A percentile compares a stretch with the other conserved stretches of the same genome.
These are phyloP conservation scores for Leuciscus idus DNA, from an alignment of 2,113 vertebrate genomes.

Conservation along the genomic window DNA sequence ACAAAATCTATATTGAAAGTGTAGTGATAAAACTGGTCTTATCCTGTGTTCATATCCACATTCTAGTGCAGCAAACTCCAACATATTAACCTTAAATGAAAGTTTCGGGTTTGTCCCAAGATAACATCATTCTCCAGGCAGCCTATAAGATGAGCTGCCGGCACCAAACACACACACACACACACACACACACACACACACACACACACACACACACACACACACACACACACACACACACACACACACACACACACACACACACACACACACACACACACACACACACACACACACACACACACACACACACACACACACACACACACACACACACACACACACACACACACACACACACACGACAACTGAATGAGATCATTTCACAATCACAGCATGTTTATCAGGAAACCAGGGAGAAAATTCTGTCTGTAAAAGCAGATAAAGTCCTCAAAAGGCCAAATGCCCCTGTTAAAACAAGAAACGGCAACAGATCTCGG, in stretches of 20 bases:
- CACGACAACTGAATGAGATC: conserved; percentile 25
- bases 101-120: conserved; percentile 11
- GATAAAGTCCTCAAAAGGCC: conserved; percentile 31
- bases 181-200: conserved; percentile 3
- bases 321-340: conserved; percentile 5
- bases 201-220: conserved; percentile 3
- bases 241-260: conserved; percentile 2
- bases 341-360: conserved; percentile 8
- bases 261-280: not conserved
- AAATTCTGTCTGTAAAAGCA: conserved; percentile 34
- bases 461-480: conserved; percentile 34
- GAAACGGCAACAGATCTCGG: conserved; percentile 35
- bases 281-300: conserved; percentile 15
- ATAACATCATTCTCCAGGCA: conserved; percentile 28
- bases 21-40: conserved; percentile 37
- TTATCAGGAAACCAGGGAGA: conserved; percentile 34
- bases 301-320: conserved; percentile 11
- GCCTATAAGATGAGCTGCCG: conserved; percentile 17
- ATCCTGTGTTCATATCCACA: conserved; percentile 20
- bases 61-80: conserved; percentile 2
- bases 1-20: not conserved
- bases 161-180: not conserved
- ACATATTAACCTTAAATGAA: conserved; percentile 42
- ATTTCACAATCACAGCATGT: conserved; percentile 41
- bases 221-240: conserved; percentile 19